Evolutionary conservation across 2,113 vertebrate genomes (phyloP).

Genomic region (Chloroceryle aenea): DNA sequence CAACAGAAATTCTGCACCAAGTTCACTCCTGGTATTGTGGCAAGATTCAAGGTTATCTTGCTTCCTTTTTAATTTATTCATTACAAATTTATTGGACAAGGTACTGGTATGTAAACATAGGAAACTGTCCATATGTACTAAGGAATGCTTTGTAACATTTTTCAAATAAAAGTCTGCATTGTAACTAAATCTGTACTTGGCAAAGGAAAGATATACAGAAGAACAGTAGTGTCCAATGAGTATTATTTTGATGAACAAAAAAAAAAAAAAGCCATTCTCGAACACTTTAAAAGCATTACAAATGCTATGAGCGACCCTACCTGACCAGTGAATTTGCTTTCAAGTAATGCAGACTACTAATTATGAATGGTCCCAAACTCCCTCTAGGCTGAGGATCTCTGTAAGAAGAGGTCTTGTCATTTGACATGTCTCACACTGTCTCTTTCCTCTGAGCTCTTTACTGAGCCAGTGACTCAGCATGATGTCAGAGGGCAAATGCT

Average conservation of each 20-base stretch:
- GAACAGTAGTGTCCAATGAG: background rate
- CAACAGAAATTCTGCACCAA: background rate
- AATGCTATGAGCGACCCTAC: background rate
- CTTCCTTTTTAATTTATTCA: background rate
- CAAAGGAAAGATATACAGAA: background rate
- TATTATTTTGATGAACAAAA: background rate
- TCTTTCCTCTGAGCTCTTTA: background rate
- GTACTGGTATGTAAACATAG: background rate
- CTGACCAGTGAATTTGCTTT: background rate
- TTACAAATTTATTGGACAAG: background rate
- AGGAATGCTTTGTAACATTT: background rate
- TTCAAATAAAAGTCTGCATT: background rate
- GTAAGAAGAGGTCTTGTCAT: background rate
- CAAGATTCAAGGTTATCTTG: background rate
- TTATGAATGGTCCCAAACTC: background rate
- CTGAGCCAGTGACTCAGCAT: background rate
- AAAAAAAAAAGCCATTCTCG: background rate
- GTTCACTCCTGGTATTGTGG: background rate
- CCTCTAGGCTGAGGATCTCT: background rate
- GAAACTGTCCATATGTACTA: background rate
- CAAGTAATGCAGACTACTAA: background rate
- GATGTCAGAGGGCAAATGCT: background rate
- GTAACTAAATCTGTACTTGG: background rate
- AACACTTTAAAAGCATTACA: background rate
- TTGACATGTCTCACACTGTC: rapidly evolving